Base-by-base conservation (phyloP, 2,888 invertebrate genomes). In the Apomyelois bistriatella region DNA sequence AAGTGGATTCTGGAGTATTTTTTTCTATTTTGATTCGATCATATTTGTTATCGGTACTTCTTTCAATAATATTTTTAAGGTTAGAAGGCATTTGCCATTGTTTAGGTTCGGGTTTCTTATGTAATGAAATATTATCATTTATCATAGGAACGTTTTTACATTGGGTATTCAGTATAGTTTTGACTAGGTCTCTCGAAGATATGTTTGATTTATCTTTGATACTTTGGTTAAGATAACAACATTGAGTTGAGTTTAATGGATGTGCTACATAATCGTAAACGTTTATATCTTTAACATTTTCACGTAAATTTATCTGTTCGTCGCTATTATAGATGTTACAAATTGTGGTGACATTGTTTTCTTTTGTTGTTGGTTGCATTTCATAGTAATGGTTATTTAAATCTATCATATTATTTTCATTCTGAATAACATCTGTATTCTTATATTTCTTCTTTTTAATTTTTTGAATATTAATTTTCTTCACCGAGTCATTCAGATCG, bases 141-240 rank as follows among this genome's bases (percentile, higher is more conserved):
- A n/a, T n/a, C n/a, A 6, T 30, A 40, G 49, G 4, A n/a, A 13
- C n/a, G 38, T 9, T 16, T 10, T 52, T 43, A 10, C 2, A 1
- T 22, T 76, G 72, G 56, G 56, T 73, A 35, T 58, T 63, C 13
- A 76, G 52, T 58, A 82, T 65, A 7, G 85, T 77, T 60, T 79
- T 66, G 12, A 87, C 57, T 35, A 87, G 71, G 58, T 86, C 85
- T 58, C 77, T 74, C 0, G 83, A 79, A 17, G 76, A 79, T 57
- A 73, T 70, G 50, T 59, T 65, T 0, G 37, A 10, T 50, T 69
- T 70, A 12, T 58, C 48, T 42, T 52, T 47, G 49, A 48, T 16
- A n/a, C 52, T 53, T 9, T 40, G 13, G 9, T 17, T 12, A 0
- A 28, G 51, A 37, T 1, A 3, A 38, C 0, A 36, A 41, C 52